These are phyloP conservation scores for Apodemus sylvaticus DNA, from an alignment of 2,113 vertebrate species.

Conservation along the genomic window DNA sequence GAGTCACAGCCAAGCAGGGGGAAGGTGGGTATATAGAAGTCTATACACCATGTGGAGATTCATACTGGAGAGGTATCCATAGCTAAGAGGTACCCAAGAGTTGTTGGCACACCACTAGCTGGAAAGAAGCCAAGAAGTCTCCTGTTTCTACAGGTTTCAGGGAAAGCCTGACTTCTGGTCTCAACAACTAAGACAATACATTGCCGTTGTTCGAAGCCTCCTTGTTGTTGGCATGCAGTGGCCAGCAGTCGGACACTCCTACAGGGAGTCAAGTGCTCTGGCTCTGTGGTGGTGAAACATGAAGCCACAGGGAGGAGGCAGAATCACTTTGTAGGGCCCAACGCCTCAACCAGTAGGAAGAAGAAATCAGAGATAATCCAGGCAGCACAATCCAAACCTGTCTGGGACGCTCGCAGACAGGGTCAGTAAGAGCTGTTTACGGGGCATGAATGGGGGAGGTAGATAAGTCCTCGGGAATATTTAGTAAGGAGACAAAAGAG, in stretches of 20 bases:
- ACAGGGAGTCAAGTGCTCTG: accelerated
- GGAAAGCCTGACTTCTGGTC: neutral
- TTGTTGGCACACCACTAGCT: neutral
- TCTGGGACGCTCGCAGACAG: neutral
- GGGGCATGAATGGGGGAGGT: neutral
- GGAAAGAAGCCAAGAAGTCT: neutral
- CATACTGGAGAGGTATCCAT: neutral
- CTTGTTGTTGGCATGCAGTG: neutral
- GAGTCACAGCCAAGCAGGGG: neutral
- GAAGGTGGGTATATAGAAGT: neutral
- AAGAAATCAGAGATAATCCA: neutral
- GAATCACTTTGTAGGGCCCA: neutral
- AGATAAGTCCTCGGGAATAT: neutral
- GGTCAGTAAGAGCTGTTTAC: neutral
- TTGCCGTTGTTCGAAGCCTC: neutral
- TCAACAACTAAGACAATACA: neutral
- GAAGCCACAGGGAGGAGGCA: neutral
- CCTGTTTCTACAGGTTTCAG: neutral
- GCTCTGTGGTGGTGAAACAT: neutral
- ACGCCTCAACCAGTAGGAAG: neutral
- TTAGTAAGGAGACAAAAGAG: neutral
- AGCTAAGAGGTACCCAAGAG: neutral
- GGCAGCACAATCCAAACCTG: neutral
- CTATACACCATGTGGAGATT: neutral
- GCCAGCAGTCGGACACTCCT: neutral